These are phyloP conservation scores for Phania funesta DNA, from an alignment of 2,888 invertebrate species.

Conservation along the genomic window DNA sequence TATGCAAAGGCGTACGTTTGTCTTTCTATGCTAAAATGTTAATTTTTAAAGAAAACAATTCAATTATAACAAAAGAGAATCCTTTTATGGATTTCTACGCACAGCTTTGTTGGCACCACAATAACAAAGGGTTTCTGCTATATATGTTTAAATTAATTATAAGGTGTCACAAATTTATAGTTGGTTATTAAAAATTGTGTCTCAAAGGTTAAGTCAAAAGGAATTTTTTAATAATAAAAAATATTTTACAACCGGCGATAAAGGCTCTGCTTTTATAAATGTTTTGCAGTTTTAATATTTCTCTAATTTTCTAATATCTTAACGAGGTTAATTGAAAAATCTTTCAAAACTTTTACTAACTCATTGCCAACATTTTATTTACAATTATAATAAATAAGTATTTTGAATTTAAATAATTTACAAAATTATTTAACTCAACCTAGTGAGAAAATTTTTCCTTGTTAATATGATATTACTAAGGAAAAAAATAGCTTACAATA, in stretches of 20 bases:
- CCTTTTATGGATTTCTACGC: slow-evolving; percentile 5
- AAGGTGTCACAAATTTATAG: slow-evolving; percentile 18
- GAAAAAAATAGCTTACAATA: too few species aligned
- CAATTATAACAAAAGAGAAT: slow-evolving; percentile 25
- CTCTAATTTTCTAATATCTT: background rate
- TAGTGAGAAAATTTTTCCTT: too few species aligned
- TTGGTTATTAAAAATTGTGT: background rate
- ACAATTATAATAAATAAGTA: background rate
- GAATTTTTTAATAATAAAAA: background rate
- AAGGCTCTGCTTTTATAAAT: background rate
- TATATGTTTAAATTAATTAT: slow-evolving; percentile 22
- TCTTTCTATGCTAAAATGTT: slow-evolving; percentile 33
- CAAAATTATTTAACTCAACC: too few species aligned
- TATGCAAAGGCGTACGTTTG: slow-evolving; percentile 36
- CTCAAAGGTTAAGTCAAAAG: background rate
- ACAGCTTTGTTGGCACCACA: background rate
- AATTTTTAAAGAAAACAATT: slow-evolving; percentile 52
- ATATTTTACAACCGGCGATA: background rate
- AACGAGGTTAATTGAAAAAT: background rate
- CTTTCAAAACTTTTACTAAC: too few species aligned
- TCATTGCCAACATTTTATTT: too few species aligned
- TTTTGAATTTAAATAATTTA: background rate
- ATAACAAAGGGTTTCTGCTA: background rate
- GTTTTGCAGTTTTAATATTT: background rate
- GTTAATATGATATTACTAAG: too few species aligned